Percentiles rank a stretch among this genome's conserved stretches.
Evolutionary conservation across 2,113 vertebrate genomes (phyloP).

Genomic region (Pygoscelis antarcticus): DNA sequence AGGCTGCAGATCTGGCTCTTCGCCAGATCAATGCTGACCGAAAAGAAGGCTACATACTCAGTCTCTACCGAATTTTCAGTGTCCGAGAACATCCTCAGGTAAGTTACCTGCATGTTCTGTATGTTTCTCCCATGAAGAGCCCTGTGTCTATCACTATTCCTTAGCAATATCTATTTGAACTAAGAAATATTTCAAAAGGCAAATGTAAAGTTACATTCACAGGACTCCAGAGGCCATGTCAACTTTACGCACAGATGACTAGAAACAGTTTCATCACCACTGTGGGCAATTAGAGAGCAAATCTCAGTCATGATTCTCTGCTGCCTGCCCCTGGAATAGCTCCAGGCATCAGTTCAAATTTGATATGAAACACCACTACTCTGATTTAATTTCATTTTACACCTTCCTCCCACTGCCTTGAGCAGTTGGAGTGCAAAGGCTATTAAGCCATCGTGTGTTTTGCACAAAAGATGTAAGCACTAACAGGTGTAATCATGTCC

Average conservation of each 20-base stretch:
- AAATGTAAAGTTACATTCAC: not conserved
- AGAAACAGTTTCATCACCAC: constrained; percentile 45
- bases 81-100: constrained; percentile 57
- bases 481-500: constrained; percentile 1
- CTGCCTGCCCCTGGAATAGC: constrained; percentile 32
- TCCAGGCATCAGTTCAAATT: constrained; percentile 48
- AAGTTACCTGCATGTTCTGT: not conserved
- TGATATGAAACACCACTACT: constrained; percentile 28
- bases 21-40: constrained; percentile 54
- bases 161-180: not conserved
- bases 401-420: constrained; percentile 42
- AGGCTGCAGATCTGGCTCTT: constrained; percentile 45
- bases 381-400: constrained; percentile 55
- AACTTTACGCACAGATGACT: constrained; percentile 3
- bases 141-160: not conserved
- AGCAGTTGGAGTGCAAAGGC: constrained; percentile 40
- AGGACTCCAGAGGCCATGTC: constrained; percentile 13
- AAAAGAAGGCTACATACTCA: constrained; percentile 59
- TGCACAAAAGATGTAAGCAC: constrained; percentile 21
- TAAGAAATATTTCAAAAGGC: not conserved
- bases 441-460: not conserved
- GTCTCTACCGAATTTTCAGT: constrained; percentile 62
- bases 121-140: not conserved
- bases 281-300: constrained; percentile 51
- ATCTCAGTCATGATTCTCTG: constrained; percentile 27